phyloP scores from a whole-genome alignment of 2,797 vertebrate genomes.

The Taenioides sp. region DNA sequence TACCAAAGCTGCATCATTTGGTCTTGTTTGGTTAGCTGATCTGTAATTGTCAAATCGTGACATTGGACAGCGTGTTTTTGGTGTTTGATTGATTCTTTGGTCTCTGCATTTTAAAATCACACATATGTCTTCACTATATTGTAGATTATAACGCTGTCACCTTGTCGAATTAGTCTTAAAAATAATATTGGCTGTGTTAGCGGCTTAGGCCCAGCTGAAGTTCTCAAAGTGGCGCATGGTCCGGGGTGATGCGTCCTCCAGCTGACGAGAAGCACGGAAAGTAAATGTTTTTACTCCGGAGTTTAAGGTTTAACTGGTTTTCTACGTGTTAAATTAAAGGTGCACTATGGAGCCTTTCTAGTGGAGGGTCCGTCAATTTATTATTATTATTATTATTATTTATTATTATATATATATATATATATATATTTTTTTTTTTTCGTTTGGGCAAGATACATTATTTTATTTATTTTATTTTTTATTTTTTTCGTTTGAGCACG shows the following conservation, averaged over 20 bases:
- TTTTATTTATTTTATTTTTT: no score
- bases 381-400: no score
- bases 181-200: not conserved
- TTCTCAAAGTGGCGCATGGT: not conserved
- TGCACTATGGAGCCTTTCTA: no score
- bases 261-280: not conserved
- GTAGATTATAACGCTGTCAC: not conserved
- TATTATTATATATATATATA: no score
- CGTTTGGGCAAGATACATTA: no score
- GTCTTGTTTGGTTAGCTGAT: not conserved
- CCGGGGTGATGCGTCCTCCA: not conserved
- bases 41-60: not conserved
- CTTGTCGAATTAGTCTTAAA: not conserved
- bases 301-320: no score
- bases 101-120: not conserved
- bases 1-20: not conserved
- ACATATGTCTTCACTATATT: not conserved
- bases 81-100: not conserved
- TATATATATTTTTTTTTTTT: no score
- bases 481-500: no score
- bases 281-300: not conserved
- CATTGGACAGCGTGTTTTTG: not conserved
- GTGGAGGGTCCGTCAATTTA: no score
- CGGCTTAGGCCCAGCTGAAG: not conserved
- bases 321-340: no score